Percentiles rank a stretch among this genome's conserved stretches.
Conservation (phyloP, 2,888 invertebrate genomes). For the Xestia c-nigrum region DNA sequence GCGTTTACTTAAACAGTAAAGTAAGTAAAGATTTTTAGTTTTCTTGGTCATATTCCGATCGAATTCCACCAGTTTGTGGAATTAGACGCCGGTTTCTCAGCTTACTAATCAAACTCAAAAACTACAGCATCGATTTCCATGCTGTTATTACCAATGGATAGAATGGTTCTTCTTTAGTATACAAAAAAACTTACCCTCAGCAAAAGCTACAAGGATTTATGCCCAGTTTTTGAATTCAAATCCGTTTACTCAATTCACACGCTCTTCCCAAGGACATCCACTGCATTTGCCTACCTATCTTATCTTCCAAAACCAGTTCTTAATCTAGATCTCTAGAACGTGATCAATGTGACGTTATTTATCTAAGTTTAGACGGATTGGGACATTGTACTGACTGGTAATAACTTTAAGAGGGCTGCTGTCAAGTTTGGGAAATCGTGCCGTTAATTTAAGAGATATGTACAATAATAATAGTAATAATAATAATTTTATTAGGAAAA, state of each 20-base stretch:
- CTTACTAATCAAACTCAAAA: too few species aligned
- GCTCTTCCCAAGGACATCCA: slow-evolving; percentile 34
- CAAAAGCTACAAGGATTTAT: neutral
- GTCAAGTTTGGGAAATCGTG: neutral
- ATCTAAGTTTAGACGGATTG: slow-evolving; percentile 24
- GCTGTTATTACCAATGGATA: too few species aligned
- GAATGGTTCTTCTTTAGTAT: too few species aligned
- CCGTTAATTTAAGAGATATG: neutral
- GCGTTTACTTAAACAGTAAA: too few species aligned
- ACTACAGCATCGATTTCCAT: too few species aligned
- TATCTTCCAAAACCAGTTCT: slow-evolving; percentile 40
- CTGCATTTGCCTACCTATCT: slow-evolving; percentile 21
- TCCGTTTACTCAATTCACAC: slow-evolving; percentile 30
- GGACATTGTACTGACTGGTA: slow-evolving; percentile 16
- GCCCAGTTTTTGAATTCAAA: neutral
- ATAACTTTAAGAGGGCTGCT: slow-evolving; percentile 2
- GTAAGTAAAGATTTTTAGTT: too few species aligned
- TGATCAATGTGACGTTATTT: slow-evolving; percentile 33
- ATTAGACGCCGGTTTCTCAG: too few species aligned
- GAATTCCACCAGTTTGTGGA: too few species aligned
- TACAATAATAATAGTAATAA: too few species aligned
- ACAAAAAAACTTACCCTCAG: too few species aligned
- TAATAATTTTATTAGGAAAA: too few species aligned
- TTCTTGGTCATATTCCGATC: neutral
- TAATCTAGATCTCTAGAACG: slow-evolving; percentile 34